Base-by-base conservation (phyloP, 2,113 vertebrate genomes). In the Etheostoma spectabile region DNA sequence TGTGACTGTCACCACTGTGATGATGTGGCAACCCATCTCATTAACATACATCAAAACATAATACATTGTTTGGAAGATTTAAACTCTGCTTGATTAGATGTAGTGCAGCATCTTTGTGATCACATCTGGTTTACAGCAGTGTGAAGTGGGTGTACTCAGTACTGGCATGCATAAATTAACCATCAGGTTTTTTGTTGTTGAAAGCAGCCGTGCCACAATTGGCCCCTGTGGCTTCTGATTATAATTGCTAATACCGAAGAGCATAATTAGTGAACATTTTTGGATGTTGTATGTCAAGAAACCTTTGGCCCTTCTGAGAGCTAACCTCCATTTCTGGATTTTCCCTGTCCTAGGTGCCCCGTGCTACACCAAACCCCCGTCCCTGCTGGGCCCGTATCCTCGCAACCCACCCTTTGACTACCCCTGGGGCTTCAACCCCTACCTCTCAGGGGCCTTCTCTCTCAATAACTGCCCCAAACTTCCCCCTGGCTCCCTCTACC, bases 341-440 rank as follows among this genome's bases (percentile, higher is more conserved):
- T 86, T 89, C 65, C 89, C 59, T 82, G 65, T 90, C 85, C 74
- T 92, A 97, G 96, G 95, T 93, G 92, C 96, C 45, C 93, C 96
- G 0, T 93, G 95, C 85, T 98, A 97, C 83, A 94, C 97, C 84
- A 98, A 98, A 86, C 97, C 97, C 57, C 96, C 96, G 0, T 93
- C 95, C 75, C 94, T 97, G 90, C 92, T 98, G 94, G 95, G 96
- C 57, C 95, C 97, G 1, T 98, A 97, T 35, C 86, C 96, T 53
- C 94, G 97, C 72, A 96, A 89, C 72, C 92, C 95, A 77, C 86
- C 97, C 68, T 97, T 97, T 84, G 97, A 98, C 86, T 97, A 97
- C 92, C 95, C 97, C 63, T 98, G 97, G 97, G 95, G 95, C 89
- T 97, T 97, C 74, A 97, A 96, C 91, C 96, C 97, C 0, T 98